Conservation (phyloP, 1,140 invertebrate genomes). For the Cydia pomonella region DNA sequence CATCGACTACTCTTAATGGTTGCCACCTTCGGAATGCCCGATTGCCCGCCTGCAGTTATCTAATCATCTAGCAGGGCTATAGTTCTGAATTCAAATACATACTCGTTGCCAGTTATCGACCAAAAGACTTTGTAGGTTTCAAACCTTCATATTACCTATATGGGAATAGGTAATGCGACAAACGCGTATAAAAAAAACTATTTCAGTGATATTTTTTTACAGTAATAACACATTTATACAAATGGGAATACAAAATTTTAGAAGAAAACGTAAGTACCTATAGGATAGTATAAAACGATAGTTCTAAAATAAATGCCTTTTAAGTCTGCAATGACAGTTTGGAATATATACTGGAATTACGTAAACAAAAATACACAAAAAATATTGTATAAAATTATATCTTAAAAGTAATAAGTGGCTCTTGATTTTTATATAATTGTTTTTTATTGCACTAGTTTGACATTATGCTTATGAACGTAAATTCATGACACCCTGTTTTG, state of each 20-base stretch:
- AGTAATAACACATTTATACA: not conserved
- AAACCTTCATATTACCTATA: no score
- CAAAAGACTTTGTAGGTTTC: no score
- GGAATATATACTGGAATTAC: not conserved
- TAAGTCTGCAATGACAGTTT: conserved; percentile 12
- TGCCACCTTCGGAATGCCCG: no score
- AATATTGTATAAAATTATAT: not conserved
- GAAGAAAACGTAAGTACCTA: not conserved
- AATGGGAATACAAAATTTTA: not conserved
- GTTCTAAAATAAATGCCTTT: conserved; percentile 21
- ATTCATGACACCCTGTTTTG: no score
- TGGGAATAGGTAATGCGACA: no score
- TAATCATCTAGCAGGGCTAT: no score
- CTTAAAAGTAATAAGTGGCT: conserved; percentile 24
- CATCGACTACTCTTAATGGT: no score
- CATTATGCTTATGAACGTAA: no score
- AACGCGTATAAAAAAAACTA: not conserved
- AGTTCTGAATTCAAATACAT: no score
- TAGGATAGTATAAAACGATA: not conserved
- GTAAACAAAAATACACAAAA: not conserved
- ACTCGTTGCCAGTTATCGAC: no score
- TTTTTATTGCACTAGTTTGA: no score
- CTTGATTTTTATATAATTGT: not conserved
- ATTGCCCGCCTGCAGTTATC: no score
- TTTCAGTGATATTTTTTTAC: not conserved